Conservation (phyloP, 2,113 vertebrate genomes). For the Cynopterus brachyotis region DNA sequence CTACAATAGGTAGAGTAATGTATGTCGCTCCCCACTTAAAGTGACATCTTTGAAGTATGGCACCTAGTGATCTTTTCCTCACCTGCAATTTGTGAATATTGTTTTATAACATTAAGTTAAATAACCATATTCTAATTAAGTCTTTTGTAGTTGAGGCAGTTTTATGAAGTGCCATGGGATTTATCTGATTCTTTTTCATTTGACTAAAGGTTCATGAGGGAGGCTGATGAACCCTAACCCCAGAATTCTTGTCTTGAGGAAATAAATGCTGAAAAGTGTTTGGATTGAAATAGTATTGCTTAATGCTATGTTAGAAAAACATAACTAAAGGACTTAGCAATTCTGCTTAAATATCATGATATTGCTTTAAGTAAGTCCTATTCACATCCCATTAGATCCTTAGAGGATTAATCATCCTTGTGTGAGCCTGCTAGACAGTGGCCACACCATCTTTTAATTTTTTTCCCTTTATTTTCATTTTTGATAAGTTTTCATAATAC, state of each 20-base stretch:
- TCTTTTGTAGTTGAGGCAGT: slow-evolving; percentile 18
- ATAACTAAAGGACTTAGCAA: slow-evolving; percentile 21
- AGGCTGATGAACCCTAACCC: not conserved
- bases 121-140: slow-evolving; percentile 53
- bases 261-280: not conserved
- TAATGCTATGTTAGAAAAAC: not conserved
- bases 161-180: slow-evolving; percentile 23
- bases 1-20: not conserved
- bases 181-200: slow-evolving; percentile 46
- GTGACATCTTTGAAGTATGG: not conserved
- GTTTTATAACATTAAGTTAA: slow-evolving; percentile 65
- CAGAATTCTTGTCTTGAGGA: not conserved
- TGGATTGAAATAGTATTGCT: slow-evolving; percentile 17
- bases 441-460: not conserved
- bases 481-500: not conserved
- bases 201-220: slow-evolving; percentile 35
- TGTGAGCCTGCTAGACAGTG: not conserved
- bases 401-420: not conserved
- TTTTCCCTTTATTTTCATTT: not conserved
- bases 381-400: not conserved
- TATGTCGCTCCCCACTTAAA: not conserved
- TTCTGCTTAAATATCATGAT: not conserved
- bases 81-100: slow-evolving; percentile 46
- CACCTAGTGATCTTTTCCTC: slow-evolving; percentile 8
- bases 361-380: not conserved